Base-by-base conservation (phyloP, 2,888 invertebrate species). In the Ethmia dodecea region DNA sequence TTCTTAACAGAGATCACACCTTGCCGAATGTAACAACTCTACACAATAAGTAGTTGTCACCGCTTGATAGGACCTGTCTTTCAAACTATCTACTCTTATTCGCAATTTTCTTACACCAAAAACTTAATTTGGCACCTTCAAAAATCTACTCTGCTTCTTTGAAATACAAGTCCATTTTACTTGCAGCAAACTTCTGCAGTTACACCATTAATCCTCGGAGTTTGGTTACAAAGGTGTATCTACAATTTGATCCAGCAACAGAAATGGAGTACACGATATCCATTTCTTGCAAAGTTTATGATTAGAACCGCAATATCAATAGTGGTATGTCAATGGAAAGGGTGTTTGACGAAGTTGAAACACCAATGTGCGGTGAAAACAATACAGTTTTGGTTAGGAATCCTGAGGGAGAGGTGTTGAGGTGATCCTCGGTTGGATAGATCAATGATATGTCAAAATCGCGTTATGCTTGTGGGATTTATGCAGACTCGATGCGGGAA, bases 391-490 rank as follows among this genome's bases (percentile, higher is more conserved):
- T 40, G 43, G 42, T 49, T 43, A 47, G 50, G 44, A 42, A 42
- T 69, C 72, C 67, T 69, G 35, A 40, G 53, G 55, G 76, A 67
- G 63, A 75, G 78, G 79, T 77, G 79, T 75, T 70, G 76, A 78
- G 66, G 63, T 76, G 73, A 74, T 73, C 62, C 63, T 63, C n/a
- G n/a, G n/a, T n/a, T n/a, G 70, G 71, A 74, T 76, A 78, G 70
- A 81, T 81, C 83, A 81, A 80, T 80, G 78, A 72, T 76, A 76
- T 71, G 81, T 84, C 84, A 84, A 77, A 84, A 81, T 66, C 66
- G 69, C 66, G 75, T 78, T 75, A 71, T 73, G 70, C 78, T 72
- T 74, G 67, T 70, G 78, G 80, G 80, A 31, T 31, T 30, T 30
- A 28, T 20, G 69, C 65, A 60, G 64, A 61, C 56, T 59, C 14